phyloP scores from a whole-genome alignment of 2,797 vertebrate species.

The Fringilla coelebs region DNA sequence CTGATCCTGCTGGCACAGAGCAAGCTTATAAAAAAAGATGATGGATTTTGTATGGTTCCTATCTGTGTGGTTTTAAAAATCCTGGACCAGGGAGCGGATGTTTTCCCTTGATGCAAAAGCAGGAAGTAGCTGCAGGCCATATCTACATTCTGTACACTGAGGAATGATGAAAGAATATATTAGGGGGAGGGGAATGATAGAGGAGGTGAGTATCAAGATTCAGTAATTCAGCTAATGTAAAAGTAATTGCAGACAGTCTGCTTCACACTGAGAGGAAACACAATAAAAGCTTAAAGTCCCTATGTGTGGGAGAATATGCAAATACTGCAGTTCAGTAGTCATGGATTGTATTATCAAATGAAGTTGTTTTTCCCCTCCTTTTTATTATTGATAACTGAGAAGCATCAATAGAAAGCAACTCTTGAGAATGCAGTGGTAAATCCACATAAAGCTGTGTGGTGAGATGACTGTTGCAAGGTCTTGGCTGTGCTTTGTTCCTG shows the following conservation, averaged over 20 bases:
- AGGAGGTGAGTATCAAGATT: background rate
- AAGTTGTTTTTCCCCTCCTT: background rate
- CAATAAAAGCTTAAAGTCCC: background rate
- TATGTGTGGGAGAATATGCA: background rate
- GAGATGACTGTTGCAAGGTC: background rate
- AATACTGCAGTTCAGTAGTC: background rate
- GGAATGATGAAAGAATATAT: background rate
- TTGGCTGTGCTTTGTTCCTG: background rate
- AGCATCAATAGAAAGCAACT: background rate
- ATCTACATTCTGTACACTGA: background rate
- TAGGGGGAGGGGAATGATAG: background rate
- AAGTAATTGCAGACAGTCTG: conserved; percentile 34
- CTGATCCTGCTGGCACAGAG: background rate
- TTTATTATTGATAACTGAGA: background rate
- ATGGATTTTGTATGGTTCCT: background rate
- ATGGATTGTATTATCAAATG: background rate
- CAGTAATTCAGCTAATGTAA: conserved; percentile 46
- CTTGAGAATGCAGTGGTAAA: background rate
- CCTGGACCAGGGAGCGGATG: background rate
- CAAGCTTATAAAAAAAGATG: background rate
- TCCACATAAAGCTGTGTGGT: background rate
- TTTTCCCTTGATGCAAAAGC: background rate
- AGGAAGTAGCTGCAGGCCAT: conserved; percentile 32
- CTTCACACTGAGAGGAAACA: background rate
- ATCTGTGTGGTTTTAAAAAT: background rate